A percentile compares a stretch with the other conserved stretches of the same genome.
phyloP scores from a whole-genome alignment of 2,888 invertebrate species.

The Campoplex capitator region DNA sequence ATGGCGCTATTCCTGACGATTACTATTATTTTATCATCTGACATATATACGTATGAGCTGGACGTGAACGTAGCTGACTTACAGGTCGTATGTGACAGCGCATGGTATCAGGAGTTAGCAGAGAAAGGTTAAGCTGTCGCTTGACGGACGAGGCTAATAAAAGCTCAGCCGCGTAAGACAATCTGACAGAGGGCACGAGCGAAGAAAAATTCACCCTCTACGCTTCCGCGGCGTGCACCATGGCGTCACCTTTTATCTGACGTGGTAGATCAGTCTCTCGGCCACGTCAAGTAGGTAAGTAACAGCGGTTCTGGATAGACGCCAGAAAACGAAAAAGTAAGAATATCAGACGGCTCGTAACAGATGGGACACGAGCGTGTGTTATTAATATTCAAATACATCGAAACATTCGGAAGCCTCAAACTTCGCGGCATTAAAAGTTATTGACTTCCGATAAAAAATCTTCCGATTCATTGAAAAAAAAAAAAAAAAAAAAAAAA shows the following conservation, averaged over 20 bases:
- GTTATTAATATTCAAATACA: too few species aligned
- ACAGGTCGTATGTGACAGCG: slow-evolving; percentile 20
- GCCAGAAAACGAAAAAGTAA: slow-evolving; percentile 16
- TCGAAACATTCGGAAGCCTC: too few species aligned
- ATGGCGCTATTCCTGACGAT: too few species aligned
- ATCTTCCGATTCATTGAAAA: too few species aligned
- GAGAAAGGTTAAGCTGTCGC: slow-evolving; percentile 80
- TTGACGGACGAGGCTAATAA: slow-evolving; percentile 79
- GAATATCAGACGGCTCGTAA: slow-evolving; percentile 20
- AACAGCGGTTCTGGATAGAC: slow-evolving; percentile 29
- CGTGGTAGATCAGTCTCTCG: slow-evolving; percentile 78
- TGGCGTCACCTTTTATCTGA: slow-evolving; percentile 70
- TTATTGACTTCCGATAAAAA: too few species aligned
- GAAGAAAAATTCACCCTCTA: slow-evolving; percentile 56
- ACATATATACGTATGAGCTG: background rate
- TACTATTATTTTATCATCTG: too few species aligned
- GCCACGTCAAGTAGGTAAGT: slow-evolving; percentile 70
- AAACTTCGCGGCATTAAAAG: too few species aligned
- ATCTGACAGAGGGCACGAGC: slow-evolving; percentile 77
- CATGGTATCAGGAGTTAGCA: slow-evolving; percentile 64
- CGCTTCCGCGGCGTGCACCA: slow-evolving; percentile 21
- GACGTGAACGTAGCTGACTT: slow-evolving; percentile 13
- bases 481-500: too few species aligned
- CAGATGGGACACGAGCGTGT: background rate
- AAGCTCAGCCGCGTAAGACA: slow-evolving; percentile 80